Base-by-base conservation (phyloP, 1,140 invertebrate species). In the Diabrotica undecimpunctata region DNA sequence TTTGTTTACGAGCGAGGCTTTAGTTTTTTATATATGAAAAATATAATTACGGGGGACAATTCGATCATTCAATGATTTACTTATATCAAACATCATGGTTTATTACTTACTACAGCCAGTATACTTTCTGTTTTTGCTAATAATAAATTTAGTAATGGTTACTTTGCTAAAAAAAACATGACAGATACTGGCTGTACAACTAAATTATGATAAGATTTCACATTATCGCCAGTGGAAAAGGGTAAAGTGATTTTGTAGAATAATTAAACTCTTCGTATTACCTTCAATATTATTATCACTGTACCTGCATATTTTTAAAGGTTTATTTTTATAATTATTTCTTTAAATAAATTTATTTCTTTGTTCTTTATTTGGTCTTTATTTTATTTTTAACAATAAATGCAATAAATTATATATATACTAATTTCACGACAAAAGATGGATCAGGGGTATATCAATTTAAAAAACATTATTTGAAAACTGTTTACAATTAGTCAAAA, bases 261-360 rank as follows among this genome's bases (percentile, higher is more conserved):
- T 46, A 4, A 46, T n/a, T 46, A 46, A 46, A 57, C 25, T 50
- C 13, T 3, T 11, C 25, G 7, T 35, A 8, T 51, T 56, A 64
- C 10, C 36, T 37, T 61, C 51, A 5, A 51, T 51, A 25, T 25
- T 14, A 57, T 39, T 46, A 64, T 46, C 11, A 57, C 37, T 56
- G 5, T 64, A 50, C 36, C 38, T 50, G 55, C 51, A 37, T 39
- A 50, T 53, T 58, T 61, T 46, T 36, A 54, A 60, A 53, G 59
- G 54, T 61, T 56, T 56, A 66, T 46, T 66, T 61, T 61, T 62
- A 37, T 58, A 41, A 41, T 58, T n/a, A 58, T 58, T 58, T 38
- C 10, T 13, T 41, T 54, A 54, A 54, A 54, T 54, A 54, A 54
- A 54, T n/a, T 54, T 3, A 54, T 54, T 54, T 54, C 53, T 25